phyloP scores from a whole-genome alignment of 2,888 invertebrate species.

The Auanema freiburgensis region DNA sequence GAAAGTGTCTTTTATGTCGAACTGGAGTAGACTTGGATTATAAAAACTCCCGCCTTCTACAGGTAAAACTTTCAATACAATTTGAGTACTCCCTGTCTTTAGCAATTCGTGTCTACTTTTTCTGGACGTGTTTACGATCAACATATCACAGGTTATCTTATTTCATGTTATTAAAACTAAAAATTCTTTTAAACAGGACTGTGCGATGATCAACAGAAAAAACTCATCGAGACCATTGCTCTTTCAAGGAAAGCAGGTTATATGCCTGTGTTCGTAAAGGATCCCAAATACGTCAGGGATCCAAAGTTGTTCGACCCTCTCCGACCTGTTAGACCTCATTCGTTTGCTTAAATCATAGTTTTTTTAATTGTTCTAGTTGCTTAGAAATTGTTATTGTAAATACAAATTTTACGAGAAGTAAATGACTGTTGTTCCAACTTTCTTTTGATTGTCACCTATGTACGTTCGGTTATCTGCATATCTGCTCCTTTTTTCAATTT shows the following conservation, averaged over 20 bases:
- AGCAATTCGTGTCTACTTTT: conserved; percentile 84
- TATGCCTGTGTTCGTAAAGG: conserved; percentile 80
- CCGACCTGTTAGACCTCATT: conserved; percentile 70
- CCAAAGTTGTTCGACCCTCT: conserved; percentile 88
- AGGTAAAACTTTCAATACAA: conserved; percentile 26
- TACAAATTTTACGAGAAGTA: neutral
- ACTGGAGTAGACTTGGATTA: conserved; percentile 60
- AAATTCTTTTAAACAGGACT: conserved; percentile 70
- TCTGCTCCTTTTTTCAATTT: too few species aligned
- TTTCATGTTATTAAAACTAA: neutral
- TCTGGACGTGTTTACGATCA: conserved; percentile 89
- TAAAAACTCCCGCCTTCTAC: conserved; percentile 79
- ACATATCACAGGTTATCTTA: conserved; percentile 77
- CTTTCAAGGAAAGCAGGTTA: conserved; percentile 69
- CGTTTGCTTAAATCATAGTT: conserved; percentile 48
- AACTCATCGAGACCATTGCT: conserved; percentile 24
- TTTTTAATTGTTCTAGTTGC: conserved; percentile 5
- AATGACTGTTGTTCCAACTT: too few species aligned
- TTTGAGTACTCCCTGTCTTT: neutral
- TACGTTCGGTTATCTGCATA: too few species aligned
- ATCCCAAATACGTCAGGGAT: conserved; percentile 79
- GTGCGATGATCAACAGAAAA: conserved; percentile 69
- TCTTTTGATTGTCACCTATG: too few species aligned
- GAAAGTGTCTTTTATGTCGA: conserved; percentile 54
- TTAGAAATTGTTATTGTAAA: conserved; percentile 8